A percentile compares a stretch with the other conserved stretches of the same genome.
phyloP scores from a whole-genome alignment of 2,797 vertebrate species.

The Brachyalestes nurse region DNA sequence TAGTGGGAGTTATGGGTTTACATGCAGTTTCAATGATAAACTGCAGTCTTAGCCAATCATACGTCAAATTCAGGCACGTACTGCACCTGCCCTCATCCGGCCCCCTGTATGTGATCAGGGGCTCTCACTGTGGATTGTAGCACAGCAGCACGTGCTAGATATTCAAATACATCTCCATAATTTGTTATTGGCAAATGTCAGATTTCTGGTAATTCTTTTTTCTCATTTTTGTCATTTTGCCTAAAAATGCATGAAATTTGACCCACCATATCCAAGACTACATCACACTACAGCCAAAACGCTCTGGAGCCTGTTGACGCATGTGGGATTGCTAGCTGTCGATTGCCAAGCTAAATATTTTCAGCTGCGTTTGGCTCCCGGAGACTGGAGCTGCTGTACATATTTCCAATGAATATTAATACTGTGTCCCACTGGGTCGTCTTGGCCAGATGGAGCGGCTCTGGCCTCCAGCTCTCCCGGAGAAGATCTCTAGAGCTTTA shows the following conservation, averaged over 20 bases:
- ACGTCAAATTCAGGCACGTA: no score
- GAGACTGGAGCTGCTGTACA: background rate
- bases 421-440: background rate
- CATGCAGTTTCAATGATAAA: no score
- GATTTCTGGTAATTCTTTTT: no score
- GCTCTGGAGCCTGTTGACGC: background rate
- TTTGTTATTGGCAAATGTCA: no score
- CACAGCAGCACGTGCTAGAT: no score
- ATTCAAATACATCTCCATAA: no score
- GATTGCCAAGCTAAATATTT: conserved; percentile 19
- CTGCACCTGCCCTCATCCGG: no score
- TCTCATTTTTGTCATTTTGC: background rate
- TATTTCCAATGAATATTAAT: conserved; percentile 10
- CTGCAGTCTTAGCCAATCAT: no score
- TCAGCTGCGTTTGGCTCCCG: background rate
- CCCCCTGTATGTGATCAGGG: no score
- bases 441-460: conserved; percentile 10
- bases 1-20: no score
- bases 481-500: background rate
- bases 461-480: background rate
- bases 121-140: no score
- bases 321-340: background rate
- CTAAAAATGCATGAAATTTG: background rate
- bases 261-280: background rate
- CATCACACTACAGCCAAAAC: background rate